These are phyloP conservation scores for Platysternon megacephalum DNA, from an alignment of 2,113 vertebrate genomes.

Conservation along the genomic window DNA sequence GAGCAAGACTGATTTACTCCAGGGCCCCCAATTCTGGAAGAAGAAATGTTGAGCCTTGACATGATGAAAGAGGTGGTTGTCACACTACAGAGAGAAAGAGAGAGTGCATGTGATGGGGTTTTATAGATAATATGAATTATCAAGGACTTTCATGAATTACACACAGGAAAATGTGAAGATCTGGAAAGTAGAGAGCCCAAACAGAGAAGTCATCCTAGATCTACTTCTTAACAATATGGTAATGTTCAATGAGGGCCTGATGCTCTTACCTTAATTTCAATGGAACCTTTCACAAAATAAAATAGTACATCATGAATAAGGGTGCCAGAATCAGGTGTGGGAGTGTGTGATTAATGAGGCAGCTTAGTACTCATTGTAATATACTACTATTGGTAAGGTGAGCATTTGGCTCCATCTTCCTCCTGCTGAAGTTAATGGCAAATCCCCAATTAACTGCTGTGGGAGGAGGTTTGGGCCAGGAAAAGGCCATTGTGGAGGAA, in stretches of 20 bases:
- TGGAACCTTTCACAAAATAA: background rate
- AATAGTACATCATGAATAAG: background rate
- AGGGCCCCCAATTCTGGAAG: background rate
- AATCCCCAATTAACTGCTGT: background rate
- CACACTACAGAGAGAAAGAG: background rate
- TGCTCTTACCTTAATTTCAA: background rate
- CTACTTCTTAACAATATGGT: background rate
- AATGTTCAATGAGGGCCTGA: background rate
- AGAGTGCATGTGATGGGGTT: background rate
- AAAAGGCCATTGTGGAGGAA: background rate
- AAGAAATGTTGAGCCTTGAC: background rate
- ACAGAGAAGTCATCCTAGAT: background rate
- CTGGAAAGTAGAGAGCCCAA: background rate
- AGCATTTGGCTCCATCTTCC: background rate
- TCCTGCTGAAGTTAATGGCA: background rate
- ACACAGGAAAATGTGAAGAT: background rate
- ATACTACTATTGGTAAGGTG: background rate
- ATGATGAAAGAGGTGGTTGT: no score
- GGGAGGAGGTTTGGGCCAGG: conserved; percentile 17
- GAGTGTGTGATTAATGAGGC: background rate
- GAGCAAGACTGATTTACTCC: background rate
- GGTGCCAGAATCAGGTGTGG: background rate
- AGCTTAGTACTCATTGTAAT: conserved; percentile 18
- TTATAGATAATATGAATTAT: background rate
- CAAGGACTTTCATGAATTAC: background rate